Evolutionary conservation across 2,888 invertebrate species (phyloP).

Genomic region (Holacanthella duospinosa): DNA sequence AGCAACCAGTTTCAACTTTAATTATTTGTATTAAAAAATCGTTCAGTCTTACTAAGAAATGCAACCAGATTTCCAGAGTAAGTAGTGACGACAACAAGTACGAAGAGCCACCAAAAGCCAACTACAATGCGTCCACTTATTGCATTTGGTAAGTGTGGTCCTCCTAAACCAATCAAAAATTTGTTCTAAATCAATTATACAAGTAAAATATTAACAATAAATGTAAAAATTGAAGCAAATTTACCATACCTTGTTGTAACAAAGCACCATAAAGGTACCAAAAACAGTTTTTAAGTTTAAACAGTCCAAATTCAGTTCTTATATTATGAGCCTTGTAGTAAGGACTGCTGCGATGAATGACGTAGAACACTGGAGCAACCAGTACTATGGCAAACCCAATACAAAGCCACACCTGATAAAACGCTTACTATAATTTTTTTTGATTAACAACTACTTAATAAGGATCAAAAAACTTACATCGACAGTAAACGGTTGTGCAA

Average conservation of each 20-base stretch:
- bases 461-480: conserved; percentile 41
- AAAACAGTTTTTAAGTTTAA: conserved; percentile 52
- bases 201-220: not conserved
- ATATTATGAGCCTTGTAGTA: conserved; percentile 53
- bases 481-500: conserved; percentile 64
- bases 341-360: conserved; percentile 62
- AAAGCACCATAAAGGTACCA: conserved; percentile 87
- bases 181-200: not conserved
- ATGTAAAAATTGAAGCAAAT: not conserved
- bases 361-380: conserved; percentile 66
- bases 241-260: conserved; percentile 68
- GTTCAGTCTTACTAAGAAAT: conserved; percentile 51
- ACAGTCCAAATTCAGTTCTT: conserved; percentile 43
- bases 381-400: conserved; percentile 60
- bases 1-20: not conserved
- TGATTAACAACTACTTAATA: not conserved
- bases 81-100: conserved; percentile 76
- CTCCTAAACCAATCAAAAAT: conserved; percentile 50
- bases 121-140: conserved; percentile 76
- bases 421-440: not conserved
- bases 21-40: not conserved
- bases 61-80: conserved; percentile 88
- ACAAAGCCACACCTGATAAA: conserved; percentile 66
- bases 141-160: conserved; percentile 71
- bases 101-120: conserved; percentile 86